Evolutionary conservation across 2,113 vertebrate species (phyloP).

Genomic region (Chaetura pelagica): DNA sequence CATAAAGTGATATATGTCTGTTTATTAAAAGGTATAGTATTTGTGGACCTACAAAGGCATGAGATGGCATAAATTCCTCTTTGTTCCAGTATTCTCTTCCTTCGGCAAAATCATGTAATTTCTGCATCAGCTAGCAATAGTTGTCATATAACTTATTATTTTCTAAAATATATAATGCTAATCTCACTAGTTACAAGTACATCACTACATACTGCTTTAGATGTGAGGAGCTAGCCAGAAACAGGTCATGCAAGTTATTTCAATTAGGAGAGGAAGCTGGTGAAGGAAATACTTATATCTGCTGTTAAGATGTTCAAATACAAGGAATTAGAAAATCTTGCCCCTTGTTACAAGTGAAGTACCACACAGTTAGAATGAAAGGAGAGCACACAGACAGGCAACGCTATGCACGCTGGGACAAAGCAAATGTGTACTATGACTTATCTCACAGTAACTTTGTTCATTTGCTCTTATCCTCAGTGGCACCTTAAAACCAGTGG

Average conservation of each 20-base stretch:
- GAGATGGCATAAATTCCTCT: not conserved
- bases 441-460: not conserved
- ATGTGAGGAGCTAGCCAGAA: not conserved
- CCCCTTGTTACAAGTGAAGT: constrained; percentile 4
- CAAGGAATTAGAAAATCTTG: constrained; percentile 16
- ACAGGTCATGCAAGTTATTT: constrained; percentile 17
- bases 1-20: not conserved
- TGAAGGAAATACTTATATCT: not conserved
- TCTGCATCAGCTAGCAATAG: not conserved
- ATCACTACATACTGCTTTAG: not conserved
- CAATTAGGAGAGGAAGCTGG: constrained; percentile 24
- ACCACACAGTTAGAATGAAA: not conserved
- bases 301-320: not conserved
- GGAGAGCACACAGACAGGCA: not conserved
- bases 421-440: not conserved
- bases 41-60: not conserved
- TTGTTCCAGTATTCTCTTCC: not conserved
- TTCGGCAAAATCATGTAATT: not conserved
- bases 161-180: constrained; percentile 4
- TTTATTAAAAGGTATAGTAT: not conserved
- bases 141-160: not conserved
- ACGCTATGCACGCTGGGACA: not conserved
- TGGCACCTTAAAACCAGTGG: not conserved
- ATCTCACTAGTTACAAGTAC: constrained; percentile 18
- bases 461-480: not conserved